phyloP scores from a whole-genome alignment of 2,797 vertebrate genomes.

The Sternarchorhynchus goeldii region DNA sequence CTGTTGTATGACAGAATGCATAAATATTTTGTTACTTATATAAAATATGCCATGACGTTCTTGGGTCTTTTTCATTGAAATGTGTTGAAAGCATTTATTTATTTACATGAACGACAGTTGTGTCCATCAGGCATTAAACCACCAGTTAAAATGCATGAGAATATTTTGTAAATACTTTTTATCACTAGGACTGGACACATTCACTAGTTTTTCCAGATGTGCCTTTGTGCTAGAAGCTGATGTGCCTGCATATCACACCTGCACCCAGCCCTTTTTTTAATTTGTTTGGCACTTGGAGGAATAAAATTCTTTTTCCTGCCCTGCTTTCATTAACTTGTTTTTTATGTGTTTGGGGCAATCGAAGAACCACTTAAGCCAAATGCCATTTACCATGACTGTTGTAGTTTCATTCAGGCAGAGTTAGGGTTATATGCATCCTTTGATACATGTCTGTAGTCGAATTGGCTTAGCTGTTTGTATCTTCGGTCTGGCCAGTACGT shows the following conservation, averaged over 20 bases:
- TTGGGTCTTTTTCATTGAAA: neutral
- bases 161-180: constrained; percentile 52
- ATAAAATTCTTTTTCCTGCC: constrained; percentile 61
- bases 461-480: too few species aligned
- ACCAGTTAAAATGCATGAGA: neutral
- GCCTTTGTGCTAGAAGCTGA: constrained; percentile 61
- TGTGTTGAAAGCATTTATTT: neutral
- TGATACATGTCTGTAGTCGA: too few species aligned
- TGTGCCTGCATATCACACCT: constrained; percentile 43
- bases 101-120: neutral
- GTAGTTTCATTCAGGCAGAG: neutral
- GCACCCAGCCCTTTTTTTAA: constrained; percentile 35
- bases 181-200: constrained; percentile 34
- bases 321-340: neutral
- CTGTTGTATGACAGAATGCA: constrained; percentile 37
- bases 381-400: too few species aligned
- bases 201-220: constrained; percentile 57
- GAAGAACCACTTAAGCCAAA: neutral
- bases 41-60: neutral
- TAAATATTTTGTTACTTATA: neutral
- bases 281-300: constrained; percentile 53
- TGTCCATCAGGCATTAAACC: constrained; percentile 7
- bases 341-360: neutral
- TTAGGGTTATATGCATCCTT: too few species aligned
- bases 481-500: too few species aligned